Base-by-base conservation (phyloP, 2,113 vertebrate genomes). In the Labeo rohita region DNA sequence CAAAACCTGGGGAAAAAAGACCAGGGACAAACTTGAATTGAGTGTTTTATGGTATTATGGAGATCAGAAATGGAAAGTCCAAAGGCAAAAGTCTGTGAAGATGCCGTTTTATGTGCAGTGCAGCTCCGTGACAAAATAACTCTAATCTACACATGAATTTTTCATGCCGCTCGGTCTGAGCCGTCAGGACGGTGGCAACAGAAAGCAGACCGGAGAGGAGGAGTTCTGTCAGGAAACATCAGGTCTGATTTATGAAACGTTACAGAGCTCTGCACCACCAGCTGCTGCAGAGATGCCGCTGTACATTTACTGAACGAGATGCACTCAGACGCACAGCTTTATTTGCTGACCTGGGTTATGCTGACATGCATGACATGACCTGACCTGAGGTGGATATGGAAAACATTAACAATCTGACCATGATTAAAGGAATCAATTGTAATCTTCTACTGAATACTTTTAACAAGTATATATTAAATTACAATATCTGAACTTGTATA, bases 91-190 rank as follows among this genome's bases (percentile, higher is more conserved):
- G 50, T 36, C 52, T 78, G 47, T 18, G 50, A 59, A 63, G 54
- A 75, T n/a, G n/a, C 45, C 66, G 74, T 11, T 83, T 66, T 76
- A 63, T 78, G 59, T 77, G 74, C 63, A 78, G 21, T 7, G 70
- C 79, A 2, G 49, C 72, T 90, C 74, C 0, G 80, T 89, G 88
- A 90, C 92, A 91, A 91, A 92, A 73, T 85, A 85, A 86, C 21
- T 36, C 88, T 90, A 88, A 93, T 92, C 89, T 90, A 88, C 21
- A 16, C 9, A 85, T 91, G 70, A 85, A 92, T 92, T 91, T 92
- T 89, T 92, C 84, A 92, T 66, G 28, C 15, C 85, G 85, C 86
- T 83, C 47, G 66, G 80, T 74, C 85, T 86, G n/a, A 56, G 52
- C 21, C 47, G 54, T 36, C 50, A 78, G 75, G 50, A 56, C 23